These are phyloP conservation scores for Lerema accius DNA, from an alignment of 1,140 invertebrate species.

Conservation along the genomic window DNA sequence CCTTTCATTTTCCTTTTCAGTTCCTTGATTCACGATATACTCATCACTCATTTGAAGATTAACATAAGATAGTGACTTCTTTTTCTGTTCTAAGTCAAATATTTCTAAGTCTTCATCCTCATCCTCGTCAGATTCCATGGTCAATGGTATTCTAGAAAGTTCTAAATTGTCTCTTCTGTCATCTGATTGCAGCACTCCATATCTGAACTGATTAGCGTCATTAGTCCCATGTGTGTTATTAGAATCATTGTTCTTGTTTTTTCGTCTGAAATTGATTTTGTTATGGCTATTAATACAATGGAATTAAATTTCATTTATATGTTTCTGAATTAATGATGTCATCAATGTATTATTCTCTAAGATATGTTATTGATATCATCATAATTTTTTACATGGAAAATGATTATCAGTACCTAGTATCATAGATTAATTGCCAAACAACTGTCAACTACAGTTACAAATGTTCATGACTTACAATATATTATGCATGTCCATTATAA, in stretches of 20 bases:
- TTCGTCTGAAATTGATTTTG: slow-evolving; percentile 60
- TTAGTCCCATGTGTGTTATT: slow-evolving; percentile 54
- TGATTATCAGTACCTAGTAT: no score
- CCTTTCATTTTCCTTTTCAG: slow-evolving; percentile 48
- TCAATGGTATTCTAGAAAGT: slow-evolving; percentile 67
- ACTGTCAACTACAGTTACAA: no score
- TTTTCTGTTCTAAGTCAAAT: slow-evolving; percentile 76
- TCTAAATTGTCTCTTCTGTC: slow-evolving; percentile 69
- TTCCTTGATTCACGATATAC: slow-evolving; percentile 56
- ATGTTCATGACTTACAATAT: no score
- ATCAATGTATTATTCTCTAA: no score
- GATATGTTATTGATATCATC: no score
- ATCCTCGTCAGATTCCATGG: slow-evolving; percentile 77
- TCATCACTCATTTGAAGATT: slow-evolving; percentile 68
- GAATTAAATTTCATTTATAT: no score
- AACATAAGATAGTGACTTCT: slow-evolving; percentile 71
- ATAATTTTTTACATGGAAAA: no score
- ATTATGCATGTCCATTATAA: no score
- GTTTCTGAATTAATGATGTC: no score
- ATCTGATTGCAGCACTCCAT: slow-evolving; percentile 72
- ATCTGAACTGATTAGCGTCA: slow-evolving; percentile 73
- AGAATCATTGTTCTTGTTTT: slow-evolving; percentile 62
- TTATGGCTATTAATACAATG: not conserved
- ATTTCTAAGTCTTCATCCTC: slow-evolving; percentile 77
- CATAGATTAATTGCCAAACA: no score